Conservation (phyloP, 2,113 vertebrate species). For the Zeus faber region DNA sequence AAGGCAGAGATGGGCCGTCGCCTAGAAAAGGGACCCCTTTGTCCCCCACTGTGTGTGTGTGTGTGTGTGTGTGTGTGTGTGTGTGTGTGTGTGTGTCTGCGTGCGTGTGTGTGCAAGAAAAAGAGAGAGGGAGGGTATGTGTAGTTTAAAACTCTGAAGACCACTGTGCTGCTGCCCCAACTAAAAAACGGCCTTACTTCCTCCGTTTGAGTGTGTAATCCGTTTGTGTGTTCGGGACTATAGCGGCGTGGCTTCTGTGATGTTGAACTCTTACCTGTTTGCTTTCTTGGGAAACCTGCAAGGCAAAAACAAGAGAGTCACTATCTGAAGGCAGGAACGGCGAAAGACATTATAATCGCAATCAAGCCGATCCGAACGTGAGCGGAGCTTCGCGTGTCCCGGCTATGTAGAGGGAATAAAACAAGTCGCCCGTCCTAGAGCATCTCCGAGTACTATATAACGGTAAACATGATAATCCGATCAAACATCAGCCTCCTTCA, state of each 20-base stretch:
- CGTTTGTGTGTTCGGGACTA: slow-evolving; percentile 7
- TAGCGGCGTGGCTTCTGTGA: background rate
- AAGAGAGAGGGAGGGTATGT: slow-evolving; percentile 18
- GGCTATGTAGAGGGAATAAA: slow-evolving; percentile 19
- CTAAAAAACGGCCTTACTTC: slow-evolving; percentile 39
- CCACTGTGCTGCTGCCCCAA: slow-evolving; percentile 48
- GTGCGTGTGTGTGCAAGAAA: slow-evolving; percentile 25
- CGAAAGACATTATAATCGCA: background rate
- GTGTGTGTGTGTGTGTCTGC: slow-evolving; percentile 21
- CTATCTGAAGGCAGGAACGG: slow-evolving; percentile 5
- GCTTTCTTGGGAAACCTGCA: slow-evolving; percentile 98
- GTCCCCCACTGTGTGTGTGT: slow-evolving; percentile 46
- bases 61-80: slow-evolving; percentile 22
- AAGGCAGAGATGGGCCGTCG: slow-evolving; percentile 67
- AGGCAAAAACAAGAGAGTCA: slow-evolving; percentile 58
- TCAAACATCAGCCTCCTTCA: slow-evolving; percentile 54
- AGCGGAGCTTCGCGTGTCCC: slow-evolving; percentile 5
- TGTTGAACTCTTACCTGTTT: slow-evolving; percentile 81
- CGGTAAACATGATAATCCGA: slow-evolving; percentile 66
- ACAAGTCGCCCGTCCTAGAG: slow-evolving; percentile 26
- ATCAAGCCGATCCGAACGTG: slow-evolving; percentile 6
- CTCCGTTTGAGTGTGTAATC: slow-evolving; percentile 18
- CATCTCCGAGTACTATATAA: slow-evolving; percentile 26
- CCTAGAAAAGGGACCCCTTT: slow-evolving; percentile 72
- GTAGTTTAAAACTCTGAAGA: slow-evolving; percentile 59